phyloP scores from a whole-genome alignment of 30 jellyfish, hydroid and myxozoan species.

The Cassiopea andromeda region DNA sequence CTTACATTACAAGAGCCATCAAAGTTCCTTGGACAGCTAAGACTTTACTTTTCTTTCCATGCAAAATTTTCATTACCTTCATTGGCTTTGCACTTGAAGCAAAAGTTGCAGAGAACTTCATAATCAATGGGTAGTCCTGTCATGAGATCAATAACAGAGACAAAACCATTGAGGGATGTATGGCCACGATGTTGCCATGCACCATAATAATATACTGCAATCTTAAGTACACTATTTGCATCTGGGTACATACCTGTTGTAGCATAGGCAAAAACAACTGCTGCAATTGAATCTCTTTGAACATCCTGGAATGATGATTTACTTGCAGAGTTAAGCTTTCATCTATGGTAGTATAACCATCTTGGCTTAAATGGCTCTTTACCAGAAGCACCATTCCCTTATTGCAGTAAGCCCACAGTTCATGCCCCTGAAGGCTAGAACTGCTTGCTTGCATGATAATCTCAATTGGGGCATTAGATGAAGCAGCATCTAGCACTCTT shows the following conservation, averaged over 20 bases:
- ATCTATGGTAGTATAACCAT: background rate
- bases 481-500: background rate
- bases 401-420: conserved; percentile 1
- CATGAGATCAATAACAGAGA: background rate
- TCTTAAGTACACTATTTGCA: background rate
- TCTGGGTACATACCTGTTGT: background rate
- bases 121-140: background rate
- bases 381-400: conserved; percentile 8
- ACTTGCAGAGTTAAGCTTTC: background rate
- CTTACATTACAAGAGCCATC: background rate
- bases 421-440: background rate
- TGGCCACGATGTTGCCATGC: background rate
- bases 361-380: conserved; percentile 4
- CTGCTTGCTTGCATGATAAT: background rate
- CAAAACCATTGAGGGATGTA: background rate
- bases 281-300: background rate
- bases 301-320: background rate
- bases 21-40: background rate
- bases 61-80: background rate
- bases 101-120: background rate
- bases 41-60: background rate
- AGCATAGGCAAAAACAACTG: background rate
- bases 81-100: background rate
- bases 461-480: background rate
- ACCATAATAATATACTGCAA: conserved; percentile 37